Base-by-base conservation (phyloP, 2,888 invertebrate species). In the Dolichopus griseipennis region DNA sequence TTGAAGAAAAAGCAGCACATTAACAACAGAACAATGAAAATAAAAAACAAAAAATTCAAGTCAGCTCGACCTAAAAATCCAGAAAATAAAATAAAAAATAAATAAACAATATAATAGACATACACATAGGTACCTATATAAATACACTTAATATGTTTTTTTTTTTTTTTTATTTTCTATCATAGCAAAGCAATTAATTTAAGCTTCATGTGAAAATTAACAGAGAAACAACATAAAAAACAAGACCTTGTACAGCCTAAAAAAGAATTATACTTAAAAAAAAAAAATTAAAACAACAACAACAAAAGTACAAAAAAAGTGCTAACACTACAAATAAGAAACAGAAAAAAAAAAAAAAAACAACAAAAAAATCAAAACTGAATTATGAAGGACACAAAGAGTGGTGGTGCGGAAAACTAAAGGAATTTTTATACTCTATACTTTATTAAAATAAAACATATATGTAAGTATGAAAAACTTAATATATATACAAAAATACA, bases 171-270 rank as follows among this genome's bases (percentile, higher is more conserved):
- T 37, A 37, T 37, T 37, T 37, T 18, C 52, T 6, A 18, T 52
- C 52, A 52, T 15, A n/a, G 52, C 52, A 52, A 52, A n/a, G 52
- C 52, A 52, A 52, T 52, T 52, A 52, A 18, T 52, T 52, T 52
- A 52, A 52, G 52, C 52, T 52, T n/a, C n/a, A 52, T 52, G 52
- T 52, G 52, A 52, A 52, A 52, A 52, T 52, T 52, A 52, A n/a
- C 52, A 52, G 52, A 15, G 6, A 52, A 52, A 52, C 12, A 41
- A 41, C 3, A n/a, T n/a, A 41, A 41, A 41, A 41, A 41, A 9
- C n/a, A n/a, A 52, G 52, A 52, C 52, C 52, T 52, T 52, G 52
- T 52, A 52, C 9, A 52, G 52, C 52, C 52, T 52, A 52, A 52
- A 52, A 52, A 52, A 52, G 52, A 52, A 52, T 52, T 52, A 52